Evolutionary conservation across 2,797 vertebrate genomes (phyloP).

Genomic region (Poeciliopsis infans): DNA sequence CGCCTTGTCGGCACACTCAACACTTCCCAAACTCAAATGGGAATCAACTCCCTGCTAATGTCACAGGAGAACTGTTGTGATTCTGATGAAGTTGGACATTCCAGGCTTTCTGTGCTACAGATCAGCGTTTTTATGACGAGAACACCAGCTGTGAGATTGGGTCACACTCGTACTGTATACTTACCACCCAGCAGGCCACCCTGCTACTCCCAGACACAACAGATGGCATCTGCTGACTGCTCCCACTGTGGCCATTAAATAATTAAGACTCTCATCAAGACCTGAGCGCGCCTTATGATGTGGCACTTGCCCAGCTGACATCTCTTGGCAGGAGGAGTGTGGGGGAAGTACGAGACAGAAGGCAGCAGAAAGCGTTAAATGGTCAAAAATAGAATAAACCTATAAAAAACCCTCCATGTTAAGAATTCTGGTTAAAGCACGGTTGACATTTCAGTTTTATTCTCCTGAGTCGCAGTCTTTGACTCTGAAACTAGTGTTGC

Average conservation of each 20-base stretch:
- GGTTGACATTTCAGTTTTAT: slow-evolving; percentile 61
- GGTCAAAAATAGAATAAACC: slow-evolving; percentile 17
- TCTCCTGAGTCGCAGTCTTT: slow-evolving; percentile 60
- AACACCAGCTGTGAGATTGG: slow-evolving; percentile 52
- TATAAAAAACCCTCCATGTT: slow-evolving; percentile 32
- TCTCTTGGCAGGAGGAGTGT: slow-evolving; percentile 57
- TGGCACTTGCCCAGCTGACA: slow-evolving; percentile 68
- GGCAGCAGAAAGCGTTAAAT: slow-evolving; percentile 12
- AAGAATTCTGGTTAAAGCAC: slow-evolving; percentile 53
- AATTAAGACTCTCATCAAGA: slow-evolving; percentile 84
- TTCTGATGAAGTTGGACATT: slow-evolving; percentile 20
- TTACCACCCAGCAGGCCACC: slow-evolving; percentile 55
- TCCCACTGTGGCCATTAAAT: slow-evolving; percentile 83
- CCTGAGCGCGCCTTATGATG: slow-evolving; percentile 74
- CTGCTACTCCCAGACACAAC: slow-evolving; percentile 68
- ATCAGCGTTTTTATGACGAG: slow-evolving; percentile 27
- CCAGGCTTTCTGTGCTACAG: slow-evolving; percentile 6
- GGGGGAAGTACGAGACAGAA: slow-evolving; percentile 32
- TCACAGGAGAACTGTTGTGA: slow-evolving; percentile 6
- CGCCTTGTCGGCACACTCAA: slow-evolving; percentile 51
- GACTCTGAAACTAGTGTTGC: slow-evolving; percentile 61
- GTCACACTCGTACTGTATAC: slow-evolving; percentile 39
- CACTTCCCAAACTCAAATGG: slow-evolving; percentile 28
- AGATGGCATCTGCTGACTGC: slow-evolving; percentile 80
- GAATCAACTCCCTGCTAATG: slow-evolving; percentile 28